Base-by-base conservation (phyloP, 2,113 vertebrate species). In the Callospermophilus lateralis region DNA sequence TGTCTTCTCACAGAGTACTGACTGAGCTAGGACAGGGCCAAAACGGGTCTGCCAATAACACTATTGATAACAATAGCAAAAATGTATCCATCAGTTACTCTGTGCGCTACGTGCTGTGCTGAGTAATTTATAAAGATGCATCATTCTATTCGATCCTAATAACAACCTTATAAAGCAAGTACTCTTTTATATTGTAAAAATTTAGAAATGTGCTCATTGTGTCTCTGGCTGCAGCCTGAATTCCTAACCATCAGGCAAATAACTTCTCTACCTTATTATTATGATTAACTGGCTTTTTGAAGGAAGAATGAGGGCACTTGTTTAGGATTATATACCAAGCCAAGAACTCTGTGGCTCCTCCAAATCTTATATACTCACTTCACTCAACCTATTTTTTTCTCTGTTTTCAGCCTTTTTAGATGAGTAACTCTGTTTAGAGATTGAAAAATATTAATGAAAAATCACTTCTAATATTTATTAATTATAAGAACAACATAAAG, bases 141-240 rank as follows among this genome's bases (percentile, higher is more conserved):
- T 79, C 30, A 67, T 70, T 13, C 45, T 55, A 34, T 16, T 89
- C 24, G 84, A 6, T 84, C 48, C 39, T 34, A 37, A 42, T 10
- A 72, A 45, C 13, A 89, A 45, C 8, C 42, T 15, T 76, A 24
- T 26, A 74, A 96, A 86, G 19, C 48, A 65, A 63, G 22, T 48
- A 53, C 30, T 90, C 11, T 83, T 89, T 95, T 61, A 24, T 67
- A 48, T 19, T 88, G 84, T 76, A 65, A 73, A 84, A 95, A 80
- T n/a, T 45, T 65, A 34, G 34, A 93, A 32, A 53, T 55, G 39
- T 74, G 34, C 24, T 83, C 86, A 20, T 65, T 10, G 6, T 72
- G 30, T 70, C 0, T 74, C 70, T 91, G 26, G 11, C 37, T 34
- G 34, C 19, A 51, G 7, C 48, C 34, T 63, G 48, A 28, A 79